phyloP scores from a whole-genome alignment of 2,113 vertebrate species.

The Centropristis striata region DNA sequence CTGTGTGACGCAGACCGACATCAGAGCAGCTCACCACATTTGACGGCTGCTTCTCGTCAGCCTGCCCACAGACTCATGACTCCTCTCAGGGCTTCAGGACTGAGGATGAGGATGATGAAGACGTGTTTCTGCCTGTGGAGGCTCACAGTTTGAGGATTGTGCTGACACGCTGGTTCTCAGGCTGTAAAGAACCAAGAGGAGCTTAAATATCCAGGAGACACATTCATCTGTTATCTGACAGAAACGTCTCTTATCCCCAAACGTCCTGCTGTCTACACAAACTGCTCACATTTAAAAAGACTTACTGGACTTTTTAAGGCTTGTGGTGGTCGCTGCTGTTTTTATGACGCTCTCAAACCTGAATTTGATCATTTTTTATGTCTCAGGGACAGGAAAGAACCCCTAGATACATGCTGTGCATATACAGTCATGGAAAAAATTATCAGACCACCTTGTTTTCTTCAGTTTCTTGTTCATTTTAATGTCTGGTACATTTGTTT shows the following conservation, averaged over 20 bases:
- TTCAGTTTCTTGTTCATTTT: too few relatives aligned
- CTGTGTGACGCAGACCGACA: slow-evolving; percentile 40
- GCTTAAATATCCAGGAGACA: background rate
- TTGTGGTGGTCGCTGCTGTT: background rate
- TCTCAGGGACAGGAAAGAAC: background rate
- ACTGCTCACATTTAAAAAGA: background rate
- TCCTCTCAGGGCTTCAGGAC: too few relatives aligned
- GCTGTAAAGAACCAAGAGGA: background rate
- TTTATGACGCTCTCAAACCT: background rate
- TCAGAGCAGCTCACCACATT: slow-evolving; percentile 43
- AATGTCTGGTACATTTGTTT: too few relatives aligned
- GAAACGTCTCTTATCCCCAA: background rate
- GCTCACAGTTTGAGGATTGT: slow-evolving; percentile 4
- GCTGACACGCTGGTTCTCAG: slow-evolving; percentile 1
- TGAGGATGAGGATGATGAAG: too few relatives aligned
- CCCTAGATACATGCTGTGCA: too few relatives aligned
- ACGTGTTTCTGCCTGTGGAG: background rate
- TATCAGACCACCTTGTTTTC: too few relatives aligned
- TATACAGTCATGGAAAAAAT: too few relatives aligned
- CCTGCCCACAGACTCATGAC: background rate
- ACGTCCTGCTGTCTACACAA: background rate
- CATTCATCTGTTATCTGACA: background rate
- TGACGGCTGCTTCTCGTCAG: slow-evolving; percentile 34
- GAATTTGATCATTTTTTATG: background rate
- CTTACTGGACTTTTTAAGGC: background rate